Evolutionary conservation across 2,888 invertebrate species (phyloP), one percentile per base, ranked within the genome.

Genomic region (Dryococelus australis): DNA sequence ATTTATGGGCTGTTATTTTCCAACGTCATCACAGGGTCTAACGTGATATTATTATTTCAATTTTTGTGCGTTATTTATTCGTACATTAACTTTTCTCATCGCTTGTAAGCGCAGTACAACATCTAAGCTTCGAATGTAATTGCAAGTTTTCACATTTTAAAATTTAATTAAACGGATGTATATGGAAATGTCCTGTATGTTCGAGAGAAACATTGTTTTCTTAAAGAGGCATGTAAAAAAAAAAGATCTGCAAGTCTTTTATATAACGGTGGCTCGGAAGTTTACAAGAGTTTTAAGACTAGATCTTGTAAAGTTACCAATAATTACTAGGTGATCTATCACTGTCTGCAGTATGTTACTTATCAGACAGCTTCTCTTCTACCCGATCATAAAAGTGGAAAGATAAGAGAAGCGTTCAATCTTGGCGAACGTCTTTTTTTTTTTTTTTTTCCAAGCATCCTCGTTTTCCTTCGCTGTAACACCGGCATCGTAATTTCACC

Each of bases 341-440:
- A 65, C 65, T 65, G 65, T 65, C 65, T 65, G 10, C 24, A 65
- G 24, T 65, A 65, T 20, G 65, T 65, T n/a, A 65, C 65, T 20
- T 8, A 65, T 10, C 6, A 65, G 65, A 20, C 20, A 65, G 65
- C n/a, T n/a, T 65, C 16, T 24, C 65, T 65, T 65, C 16, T 65
- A 65, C 65, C 65, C 65, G 65, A 65, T 65, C 65, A 65, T 65
- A 65, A 65, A 65, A 65, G 65, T 65, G 65, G 65, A 65, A 65
- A 65, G 65, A 65, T 65, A 65, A 65, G 65, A n/a, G 65, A 24
- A 65, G 65, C n/a, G 65, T 24, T 65, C 65, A 65, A 65, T 65
- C 65, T 65, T 65, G 65, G 24, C n/a, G 16, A n/a, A 65, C 65
- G 6, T n/a, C 24, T 65, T 65, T 65, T 24, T 12, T 6, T 16